Conservation (phyloP, 2,113 vertebrate species). For the Corythoichthys haematopterus region DNA sequence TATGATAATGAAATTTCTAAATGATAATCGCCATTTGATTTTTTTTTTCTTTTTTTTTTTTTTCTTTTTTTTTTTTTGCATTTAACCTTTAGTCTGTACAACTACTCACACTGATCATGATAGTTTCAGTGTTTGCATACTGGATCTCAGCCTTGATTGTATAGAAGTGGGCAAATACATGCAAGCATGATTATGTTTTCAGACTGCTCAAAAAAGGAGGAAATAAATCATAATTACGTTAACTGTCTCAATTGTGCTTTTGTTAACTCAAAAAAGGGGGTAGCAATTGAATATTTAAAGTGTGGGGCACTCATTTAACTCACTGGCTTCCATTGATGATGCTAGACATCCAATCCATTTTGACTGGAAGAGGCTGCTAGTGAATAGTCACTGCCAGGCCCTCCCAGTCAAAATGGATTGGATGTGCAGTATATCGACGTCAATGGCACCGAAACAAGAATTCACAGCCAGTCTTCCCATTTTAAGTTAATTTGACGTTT, state of each 20-base stretch:
- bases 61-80: slow-evolving; percentile 68
- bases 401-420: no score
- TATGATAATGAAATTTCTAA: slow-evolving; percentile 70
- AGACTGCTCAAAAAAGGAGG: slow-evolving; percentile 55
- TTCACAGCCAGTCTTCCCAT: no score
- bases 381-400: no score
- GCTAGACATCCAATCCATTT: no score
- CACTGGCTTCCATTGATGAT: no score
- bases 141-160: slow-evolving; percentile 65
- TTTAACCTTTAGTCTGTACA: slow-evolving; percentile 54
- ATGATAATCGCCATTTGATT: slow-evolving; percentile 76
- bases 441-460: no score
- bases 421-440: no score
- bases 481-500: no score
- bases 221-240: slow-evolving; percentile 60
- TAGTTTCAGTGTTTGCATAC: slow-evolving; percentile 53
- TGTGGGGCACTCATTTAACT: no score
- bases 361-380: no score
- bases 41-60: slow-evolving; percentile 55
- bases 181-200: slow-evolving; percentile 60
- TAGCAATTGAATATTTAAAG: no score
- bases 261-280: neutral
- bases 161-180: slow-evolving; percentile 58
- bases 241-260: neutral
- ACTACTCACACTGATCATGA: slow-evolving; percentile 44